phyloP scores from a whole-genome alignment of 2,113 vertebrate species.

The Lepus timidus region DNA sequence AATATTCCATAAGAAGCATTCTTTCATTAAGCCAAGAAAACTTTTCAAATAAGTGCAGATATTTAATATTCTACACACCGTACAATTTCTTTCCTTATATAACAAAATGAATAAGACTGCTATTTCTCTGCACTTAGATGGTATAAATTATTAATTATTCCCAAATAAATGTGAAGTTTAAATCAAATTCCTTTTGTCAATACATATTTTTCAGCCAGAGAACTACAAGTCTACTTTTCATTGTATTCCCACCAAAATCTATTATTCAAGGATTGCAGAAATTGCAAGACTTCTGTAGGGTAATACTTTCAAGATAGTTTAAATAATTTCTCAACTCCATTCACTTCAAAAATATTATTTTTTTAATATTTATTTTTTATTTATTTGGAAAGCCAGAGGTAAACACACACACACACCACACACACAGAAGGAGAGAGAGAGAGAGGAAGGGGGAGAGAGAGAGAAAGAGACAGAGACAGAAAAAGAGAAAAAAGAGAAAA shows the following conservation, averaged over 20 bases:
- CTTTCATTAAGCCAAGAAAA: not conserved
- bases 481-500: no score
- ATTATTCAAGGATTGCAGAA: not conserved
- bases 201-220: not conserved
- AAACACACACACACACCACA: no score
- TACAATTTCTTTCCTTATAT: not conserved
- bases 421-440: no score
- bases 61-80: not conserved
- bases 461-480: no score
- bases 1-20: not conserved
- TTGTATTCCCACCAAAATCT: not conserved
- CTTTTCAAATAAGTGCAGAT: not conserved
- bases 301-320: conserved; percentile 27
- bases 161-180: no score
- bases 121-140: not conserved
- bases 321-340: not conserved
- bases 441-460: no score
- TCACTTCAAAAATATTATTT: not conserved
- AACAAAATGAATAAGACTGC: not conserved
- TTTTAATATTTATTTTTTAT: no score
- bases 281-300: not conserved
- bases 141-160: not conserved
- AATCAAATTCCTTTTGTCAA: not conserved
- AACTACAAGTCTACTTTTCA: not conserved
- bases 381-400: no score